phyloP scores from a whole-genome alignment of 2,113 vertebrate species.

The Syngnathus floridae region DNA sequence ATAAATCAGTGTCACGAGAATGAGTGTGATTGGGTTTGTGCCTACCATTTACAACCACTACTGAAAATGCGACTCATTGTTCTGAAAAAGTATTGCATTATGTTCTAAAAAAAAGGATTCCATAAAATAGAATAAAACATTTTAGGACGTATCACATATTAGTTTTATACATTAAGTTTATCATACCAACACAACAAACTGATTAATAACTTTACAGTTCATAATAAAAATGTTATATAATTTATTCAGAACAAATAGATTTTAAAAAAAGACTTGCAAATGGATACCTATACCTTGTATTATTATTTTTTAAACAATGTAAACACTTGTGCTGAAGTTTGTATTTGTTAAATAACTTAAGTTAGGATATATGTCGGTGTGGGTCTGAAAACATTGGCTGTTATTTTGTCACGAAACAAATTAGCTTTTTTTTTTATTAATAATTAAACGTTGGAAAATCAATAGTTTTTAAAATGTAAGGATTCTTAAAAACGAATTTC shows the following conservation, averaged over 20 bases:
- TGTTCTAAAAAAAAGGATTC: background rate
- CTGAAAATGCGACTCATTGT: background rate
- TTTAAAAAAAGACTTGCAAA: background rate
- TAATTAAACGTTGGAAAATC: background rate
- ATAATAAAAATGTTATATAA: background rate
- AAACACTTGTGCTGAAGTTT: background rate
- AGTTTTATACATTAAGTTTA: background rate
- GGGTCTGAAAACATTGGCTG: background rate
- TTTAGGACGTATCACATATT: background rate
- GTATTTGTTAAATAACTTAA: background rate
- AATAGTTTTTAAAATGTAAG: background rate
- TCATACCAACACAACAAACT: background rate
- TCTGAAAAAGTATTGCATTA: background rate
- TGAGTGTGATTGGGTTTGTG: too few species aligned
- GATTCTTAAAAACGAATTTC: background rate
- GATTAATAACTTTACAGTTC: background rate
- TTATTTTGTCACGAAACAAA: background rate
- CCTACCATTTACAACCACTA: background rate
- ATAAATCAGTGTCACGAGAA: too few species aligned
- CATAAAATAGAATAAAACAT: background rate
- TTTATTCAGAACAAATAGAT: background rate
- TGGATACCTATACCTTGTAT: background rate
- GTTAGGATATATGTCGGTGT: background rate
- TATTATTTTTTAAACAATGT: background rate
- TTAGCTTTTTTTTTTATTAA: background rate